Conservation (phyloP, 2,113 vertebrate genomes). For the Grammomys surdaster region DNA sequence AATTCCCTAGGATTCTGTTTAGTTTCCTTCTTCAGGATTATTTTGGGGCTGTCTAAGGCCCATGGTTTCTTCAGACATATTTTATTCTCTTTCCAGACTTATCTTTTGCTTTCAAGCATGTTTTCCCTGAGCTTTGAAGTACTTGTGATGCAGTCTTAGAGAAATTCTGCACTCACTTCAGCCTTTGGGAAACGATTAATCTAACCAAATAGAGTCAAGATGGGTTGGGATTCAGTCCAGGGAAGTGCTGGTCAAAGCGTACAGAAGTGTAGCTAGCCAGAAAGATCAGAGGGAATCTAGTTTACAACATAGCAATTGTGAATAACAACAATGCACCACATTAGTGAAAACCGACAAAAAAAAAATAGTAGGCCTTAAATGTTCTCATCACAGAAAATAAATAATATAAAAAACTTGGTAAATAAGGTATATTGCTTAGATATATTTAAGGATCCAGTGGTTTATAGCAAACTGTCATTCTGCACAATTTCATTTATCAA, state of each 20-base stretch:
- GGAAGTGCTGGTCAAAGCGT: not conserved
- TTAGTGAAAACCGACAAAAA: not conserved
- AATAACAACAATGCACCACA: not conserved
- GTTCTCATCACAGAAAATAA: not conserved
- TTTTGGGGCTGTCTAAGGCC: not conserved
- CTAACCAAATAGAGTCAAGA: not conserved
- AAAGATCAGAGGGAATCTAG: not conserved
- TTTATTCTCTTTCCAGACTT: not conserved
- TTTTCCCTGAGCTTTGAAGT: not conserved
- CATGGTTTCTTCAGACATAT: not conserved
- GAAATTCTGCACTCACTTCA: not conserved
- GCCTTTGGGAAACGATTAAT: constrained; percentile 42
- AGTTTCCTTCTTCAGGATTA: constrained; percentile 1
- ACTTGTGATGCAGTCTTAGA: not conserved
- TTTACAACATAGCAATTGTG: not conserved
- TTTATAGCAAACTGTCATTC: not conserved
- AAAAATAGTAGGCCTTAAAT: not conserved
- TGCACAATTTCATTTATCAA: not conserved
- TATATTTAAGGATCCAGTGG: not conserved
- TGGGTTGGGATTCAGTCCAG: too few relatives aligned
- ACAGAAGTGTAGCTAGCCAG: not conserved
- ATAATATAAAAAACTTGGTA: not conserved
- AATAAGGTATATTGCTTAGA: not conserved
- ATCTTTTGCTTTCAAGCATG: not conserved
- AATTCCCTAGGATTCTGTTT: not conserved